Evolutionary conservation across 1,140 invertebrate genomes (phyloP), one percentile per base, ranked within the genome.

Genomic region (Marisa cornuarietis): DNA sequence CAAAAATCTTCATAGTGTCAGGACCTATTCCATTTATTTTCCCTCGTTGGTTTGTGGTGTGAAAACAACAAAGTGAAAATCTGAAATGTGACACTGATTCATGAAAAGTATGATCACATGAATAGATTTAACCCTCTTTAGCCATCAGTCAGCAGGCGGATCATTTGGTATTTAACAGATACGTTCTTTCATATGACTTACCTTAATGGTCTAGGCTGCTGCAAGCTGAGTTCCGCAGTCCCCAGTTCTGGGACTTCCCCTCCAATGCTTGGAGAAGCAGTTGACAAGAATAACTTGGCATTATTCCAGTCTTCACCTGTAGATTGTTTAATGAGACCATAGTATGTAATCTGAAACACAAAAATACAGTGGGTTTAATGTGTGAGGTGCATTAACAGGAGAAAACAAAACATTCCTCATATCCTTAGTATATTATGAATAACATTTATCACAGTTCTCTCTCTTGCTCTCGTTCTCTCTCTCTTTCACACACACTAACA

Each of bases 221-320:
- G 42, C 69, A 81, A n/a, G 16, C 65, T 9, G 7, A 84, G 66
- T 62, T 83, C 76, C 0, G 79, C 80, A 11, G 54, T 78, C 20
- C 49, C 82, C 14, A 92, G 83, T 13, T 83, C 82, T 16, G 91
- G 91, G 22, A 91, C 85, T 66, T 83, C 85, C 8, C 91, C 91
- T 13, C 90, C 91, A 66, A 91, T 77, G 77, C 88, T 89, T 10
- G 92, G 92, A 24, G 80, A 83, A 24, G 92, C 91, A 18, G 92
- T 92, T 22, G 88, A 90, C 69, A 92, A 83, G 72, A 85, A 87
- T 16, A 92, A 42, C 77, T 91, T 89, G 49, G 87, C 88, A 79
- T 92, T 87, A 22, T 69, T 83, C 92, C 92, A 92, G 82, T 92
- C 90, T 79, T 92, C 92, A 31, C 90, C 91, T 52, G 92, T 92